Conservation (phyloP, 2,797 vertebrate species). For the Acanthornis magna region DNA sequence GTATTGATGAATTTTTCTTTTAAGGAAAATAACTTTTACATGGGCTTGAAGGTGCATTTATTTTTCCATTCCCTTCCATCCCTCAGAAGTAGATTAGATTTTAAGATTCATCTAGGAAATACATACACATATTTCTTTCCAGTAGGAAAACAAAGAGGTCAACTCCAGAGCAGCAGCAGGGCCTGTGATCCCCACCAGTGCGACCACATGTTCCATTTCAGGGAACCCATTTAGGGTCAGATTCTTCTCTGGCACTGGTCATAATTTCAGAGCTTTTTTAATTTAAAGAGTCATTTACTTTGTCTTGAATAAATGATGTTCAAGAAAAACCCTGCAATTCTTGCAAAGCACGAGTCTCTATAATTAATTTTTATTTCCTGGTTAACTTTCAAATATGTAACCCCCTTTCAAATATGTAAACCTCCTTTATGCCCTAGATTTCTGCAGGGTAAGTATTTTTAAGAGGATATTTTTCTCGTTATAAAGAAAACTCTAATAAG, state of each 20-base stretch:
- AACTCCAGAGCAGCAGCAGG: background rate
- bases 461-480: background rate
- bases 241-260: constrained; percentile 22
- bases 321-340: background rate
- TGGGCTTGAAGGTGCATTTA: background rate
- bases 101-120: background rate
- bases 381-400: constrained; percentile 6
- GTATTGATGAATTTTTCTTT: background rate
- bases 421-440: background rate
- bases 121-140: background rate
- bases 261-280: constrained; percentile 35
- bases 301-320: background rate
- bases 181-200: background rate
- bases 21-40: background rate
- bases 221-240: background rate
- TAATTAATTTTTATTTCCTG: background rate
- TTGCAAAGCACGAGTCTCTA: background rate
- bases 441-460: background rate
- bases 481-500: background rate
- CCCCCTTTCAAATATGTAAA: background rate
- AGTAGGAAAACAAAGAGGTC: background rate
- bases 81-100: background rate
- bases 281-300: constrained; percentile 5
- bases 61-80: background rate
- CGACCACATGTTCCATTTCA: background rate